Base-by-base conservation (phyloP, 2,888 invertebrate species). In the Drosophila atripex region DNA sequence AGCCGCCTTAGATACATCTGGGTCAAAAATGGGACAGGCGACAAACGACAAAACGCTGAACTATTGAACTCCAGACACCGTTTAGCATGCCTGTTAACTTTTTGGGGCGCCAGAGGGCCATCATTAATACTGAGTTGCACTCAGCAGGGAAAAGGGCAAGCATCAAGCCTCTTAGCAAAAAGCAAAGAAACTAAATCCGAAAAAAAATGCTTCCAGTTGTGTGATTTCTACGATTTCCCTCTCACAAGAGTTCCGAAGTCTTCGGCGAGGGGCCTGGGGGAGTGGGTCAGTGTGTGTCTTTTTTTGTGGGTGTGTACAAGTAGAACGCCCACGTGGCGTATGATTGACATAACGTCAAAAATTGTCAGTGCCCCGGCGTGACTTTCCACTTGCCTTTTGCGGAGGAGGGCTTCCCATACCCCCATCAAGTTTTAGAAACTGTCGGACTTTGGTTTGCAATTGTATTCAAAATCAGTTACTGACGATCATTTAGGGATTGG, bases 131-230 rank as follows among this genome's bases (percentile, higher is more conserved):
- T 23, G 21, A 73, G 54, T 60, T 32, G 35, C 25, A 60, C 58
- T 52, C 41, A 43, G 71, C 28, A 52, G 43, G 14, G 71, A 73
- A 82, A 82, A 75, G 87, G 85, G 87, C 82, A 78, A 53, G 69
- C 86, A 87, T 85, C 83, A 82, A 82, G 82, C 85, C 59, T 78
- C 82, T 82, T 82, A 86, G 51, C 47, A n/a, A n/a, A 35, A 35
- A 16, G 11, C 12, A 59, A 43, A 11, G 30, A 60, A 72, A 76
- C 58, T 57, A 63, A 21, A 60, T 59, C 47, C 39, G 46, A 70
- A 53, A 46, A 39, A 51, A 46, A 66, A 35, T 5, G 16, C 41
- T 53, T 52, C 52, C 52, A 53, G 25, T 38, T 54, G 57, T 60
- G 77, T 68, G 76, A 78, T 82, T 80, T 86, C 76, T 86, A 85